Evolutionary conservation across 2,888 invertebrate species (phyloP).

Genomic region (Sphaerophoria rueppellii): DNA sequence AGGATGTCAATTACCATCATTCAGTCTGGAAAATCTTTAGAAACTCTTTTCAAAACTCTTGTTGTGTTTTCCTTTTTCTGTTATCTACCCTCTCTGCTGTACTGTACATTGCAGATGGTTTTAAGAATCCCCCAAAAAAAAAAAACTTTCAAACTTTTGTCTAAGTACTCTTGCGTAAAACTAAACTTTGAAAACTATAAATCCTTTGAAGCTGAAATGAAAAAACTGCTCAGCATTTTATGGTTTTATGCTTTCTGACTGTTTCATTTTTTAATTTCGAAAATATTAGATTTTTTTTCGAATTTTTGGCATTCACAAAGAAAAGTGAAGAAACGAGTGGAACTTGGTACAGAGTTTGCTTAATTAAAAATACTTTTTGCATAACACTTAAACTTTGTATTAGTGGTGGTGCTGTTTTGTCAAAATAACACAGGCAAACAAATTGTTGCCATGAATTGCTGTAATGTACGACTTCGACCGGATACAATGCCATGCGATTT

Average conservation of each 20-base stretch:
- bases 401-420: no score
- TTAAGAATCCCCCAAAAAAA: background rate
- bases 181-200: background rate
- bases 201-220: background rate
- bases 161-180: background rate
- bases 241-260: background rate
- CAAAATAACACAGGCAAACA: no score
- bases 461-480: no score
- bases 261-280: background rate
- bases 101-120: background rate
- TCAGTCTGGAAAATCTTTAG: conserved; percentile 15
- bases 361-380: background rate
- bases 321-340: no score
- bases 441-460: no score
- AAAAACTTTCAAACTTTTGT: background rate
- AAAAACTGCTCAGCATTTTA: background rate
- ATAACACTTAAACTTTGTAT: no score
- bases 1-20: conserved; percentile 40
- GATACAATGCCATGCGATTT: no score
- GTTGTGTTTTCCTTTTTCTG: background rate
- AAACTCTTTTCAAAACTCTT: conserved; percentile 1
- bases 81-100: background rate
- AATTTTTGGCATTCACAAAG: no score
- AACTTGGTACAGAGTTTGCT: background rate
- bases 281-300: background rate